Evolutionary conservation across 2,113 vertebrate genomes (phyloP).

Genomic region (Hiodon alosoides): DNA sequence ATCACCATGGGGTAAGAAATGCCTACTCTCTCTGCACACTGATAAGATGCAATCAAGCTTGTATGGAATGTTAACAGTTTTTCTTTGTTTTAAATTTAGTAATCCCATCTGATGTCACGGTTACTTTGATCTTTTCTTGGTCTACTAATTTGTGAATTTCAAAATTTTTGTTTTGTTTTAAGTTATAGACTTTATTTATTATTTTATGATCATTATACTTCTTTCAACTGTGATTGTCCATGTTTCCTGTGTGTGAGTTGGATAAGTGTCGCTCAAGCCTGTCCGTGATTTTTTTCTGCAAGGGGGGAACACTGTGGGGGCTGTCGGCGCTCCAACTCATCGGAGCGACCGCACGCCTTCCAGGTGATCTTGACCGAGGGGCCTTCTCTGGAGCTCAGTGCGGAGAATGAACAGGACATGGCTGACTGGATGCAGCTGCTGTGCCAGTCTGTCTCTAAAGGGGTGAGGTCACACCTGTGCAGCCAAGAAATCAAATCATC

Average conservation of each 20-base stretch:
- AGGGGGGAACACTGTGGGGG: slow-evolving; percentile 94
- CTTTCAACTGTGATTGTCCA: too few relatives aligned
- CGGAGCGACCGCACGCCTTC: slow-evolving; percentile 87
- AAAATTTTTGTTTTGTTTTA: too few relatives aligned
- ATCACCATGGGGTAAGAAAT: slow-evolving; percentile 88
- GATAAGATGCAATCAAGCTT: not conserved
- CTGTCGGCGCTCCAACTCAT: slow-evolving; percentile 82
- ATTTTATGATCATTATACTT: too few relatives aligned
- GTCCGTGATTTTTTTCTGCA: slow-evolving; percentile 17
- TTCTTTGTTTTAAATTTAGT: too few relatives aligned
- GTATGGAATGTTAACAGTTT: too few relatives aligned
- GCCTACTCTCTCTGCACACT: not conserved
- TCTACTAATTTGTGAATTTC: too few relatives aligned
- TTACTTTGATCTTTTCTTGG: too few relatives aligned
- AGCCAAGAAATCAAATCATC: not conserved
- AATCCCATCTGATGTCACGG: too few relatives aligned
- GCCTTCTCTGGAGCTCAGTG: slow-evolving; percentile 85
- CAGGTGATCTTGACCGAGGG: slow-evolving; percentile 87
- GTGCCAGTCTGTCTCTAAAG: slow-evolving; percentile 94
- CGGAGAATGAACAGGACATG: slow-evolving; percentile 86
- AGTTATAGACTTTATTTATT: too few relatives aligned
- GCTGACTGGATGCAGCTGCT: slow-evolving; percentile 93
- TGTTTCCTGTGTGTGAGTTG: too few relatives aligned
- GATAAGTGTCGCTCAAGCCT: not conserved
- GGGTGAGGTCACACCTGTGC: slow-evolving; percentile 62